These are phyloP conservation scores for Hanleya hanleyi DNA, from an alignment of 2,888 invertebrate species.

Conservation along the genomic window DNA sequence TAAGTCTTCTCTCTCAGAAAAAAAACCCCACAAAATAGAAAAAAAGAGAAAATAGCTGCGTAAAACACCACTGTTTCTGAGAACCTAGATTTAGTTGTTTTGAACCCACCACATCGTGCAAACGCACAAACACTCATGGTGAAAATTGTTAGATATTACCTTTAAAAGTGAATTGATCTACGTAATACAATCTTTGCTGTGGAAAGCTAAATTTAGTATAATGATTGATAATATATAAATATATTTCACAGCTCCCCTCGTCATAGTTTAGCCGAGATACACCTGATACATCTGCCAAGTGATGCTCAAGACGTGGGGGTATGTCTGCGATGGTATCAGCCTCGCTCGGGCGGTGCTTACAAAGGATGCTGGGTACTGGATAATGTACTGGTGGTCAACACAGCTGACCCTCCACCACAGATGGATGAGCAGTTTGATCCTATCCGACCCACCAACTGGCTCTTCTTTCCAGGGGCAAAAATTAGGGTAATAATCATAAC, in stretches of 20 bases:
- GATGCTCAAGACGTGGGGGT: constrained; percentile 55
- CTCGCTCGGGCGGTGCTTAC: constrained; percentile 22
- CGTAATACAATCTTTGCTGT: too few relatives aligned
- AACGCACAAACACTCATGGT: too few relatives aligned
- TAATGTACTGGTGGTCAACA: constrained; percentile 71
- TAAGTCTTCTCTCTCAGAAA: too few relatives aligned
- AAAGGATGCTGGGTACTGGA: constrained; percentile 73
- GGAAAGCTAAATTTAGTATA: too few relatives aligned
- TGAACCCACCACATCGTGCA: too few relatives aligned
- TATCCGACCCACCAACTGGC: constrained; percentile 71
- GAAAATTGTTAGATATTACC: too few relatives aligned
- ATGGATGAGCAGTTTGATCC: constrained; percentile 73
- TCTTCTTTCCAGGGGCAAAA: constrained; percentile 73
- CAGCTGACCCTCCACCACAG: constrained; percentile 56
- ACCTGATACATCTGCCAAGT: constrained; percentile 67
- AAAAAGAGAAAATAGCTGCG: too few relatives aligned
- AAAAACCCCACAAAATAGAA: too few relatives aligned
- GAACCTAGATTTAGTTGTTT: too few relatives aligned
- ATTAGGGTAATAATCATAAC: constrained; percentile 71
- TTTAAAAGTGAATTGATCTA: too few relatives aligned
- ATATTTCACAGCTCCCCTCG: constrained; percentile 40
- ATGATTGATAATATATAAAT: too few relatives aligned
- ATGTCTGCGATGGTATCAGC: constrained; percentile 67
- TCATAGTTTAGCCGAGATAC: constrained; percentile 42
- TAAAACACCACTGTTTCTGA: too few relatives aligned